Base-by-base conservation (phyloP, 2,113 vertebrate species). In the Catharus fuscescens region DNA sequence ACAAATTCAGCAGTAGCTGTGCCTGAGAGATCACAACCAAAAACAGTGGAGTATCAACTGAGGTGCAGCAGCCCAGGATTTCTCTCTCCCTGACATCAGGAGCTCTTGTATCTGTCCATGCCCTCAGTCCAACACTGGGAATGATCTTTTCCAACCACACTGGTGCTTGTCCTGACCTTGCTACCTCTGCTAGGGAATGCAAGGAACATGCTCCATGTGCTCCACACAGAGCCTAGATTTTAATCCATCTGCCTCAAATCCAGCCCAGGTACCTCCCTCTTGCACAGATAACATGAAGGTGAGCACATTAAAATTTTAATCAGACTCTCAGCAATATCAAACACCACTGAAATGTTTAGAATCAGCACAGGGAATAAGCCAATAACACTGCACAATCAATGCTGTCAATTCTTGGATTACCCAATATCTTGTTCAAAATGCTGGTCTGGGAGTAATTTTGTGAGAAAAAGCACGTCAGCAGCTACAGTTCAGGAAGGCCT, bases 211-310 rank as follows among this genome's bases (percentile, higher is more conserved):
- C 10, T 59, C n/a, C 31, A 2, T 4, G 16, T 34, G 5, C 48
- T 59, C 32, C 65, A 45, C 0, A 0, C 0, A 60, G 4, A 86
- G 34, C 40, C 53, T 24, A 17, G 13, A 57, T 56, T 62, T 74
- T 31, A 80, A 65, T 25, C 21, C 23, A 38, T 21, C 64, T 40
- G 21, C 71, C 45, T 90, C 36, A 83, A 73, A 23, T 77, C 54
- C 71, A 83, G 29, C 36, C 61, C 34, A 40, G 15, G 53, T 9
- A 9, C 20, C 52, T 79, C 32, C n/a, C 29, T 79, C 31, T 38
- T 18, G 8, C 7, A 34, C 5, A 45, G 25, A 38, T 12, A 78
- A 34, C 47, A 56, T 8, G 40, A 86, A 19, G 40, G 76, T 36
- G 12, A 85, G 18, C 47, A 40, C 11, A 16, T 32, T 11, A 28